These are phyloP conservation scores for Garrulus glandarius DNA, from an alignment of 2,797 vertebrate genomes.

Conservation along the genomic window DNA sequence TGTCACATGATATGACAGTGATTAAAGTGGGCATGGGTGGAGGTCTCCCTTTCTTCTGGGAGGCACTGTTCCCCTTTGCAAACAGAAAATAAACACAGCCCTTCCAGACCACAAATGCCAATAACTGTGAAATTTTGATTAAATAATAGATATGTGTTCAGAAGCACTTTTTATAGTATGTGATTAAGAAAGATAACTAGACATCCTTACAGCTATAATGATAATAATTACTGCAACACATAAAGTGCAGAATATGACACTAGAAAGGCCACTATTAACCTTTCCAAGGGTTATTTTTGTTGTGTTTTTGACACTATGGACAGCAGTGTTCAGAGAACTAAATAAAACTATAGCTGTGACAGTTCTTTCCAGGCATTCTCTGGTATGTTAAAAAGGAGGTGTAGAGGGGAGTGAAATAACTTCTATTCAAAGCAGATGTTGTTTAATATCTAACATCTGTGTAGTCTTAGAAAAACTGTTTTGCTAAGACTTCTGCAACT, in stretches of 20 bases:
- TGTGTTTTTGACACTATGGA: constrained; percentile 78
- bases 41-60: constrained; percentile 75
- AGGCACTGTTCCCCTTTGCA: constrained; percentile 76
- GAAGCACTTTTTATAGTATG: constrained; percentile 85
- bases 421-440: constrained; percentile 75
- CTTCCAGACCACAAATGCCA: constrained; percentile 79
- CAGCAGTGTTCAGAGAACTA: constrained; percentile 72
- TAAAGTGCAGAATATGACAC: constrained; percentile 93
- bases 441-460: constrained; percentile 76
- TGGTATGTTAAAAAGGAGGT: constrained; percentile 16
- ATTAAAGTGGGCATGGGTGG: constrained; percentile 72
- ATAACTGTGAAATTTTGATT: constrained; percentile 95
- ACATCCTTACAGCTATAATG: constrained; percentile 94
- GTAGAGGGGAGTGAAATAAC: constrained; percentile 45
- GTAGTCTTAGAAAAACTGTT: constrained; percentile 67
- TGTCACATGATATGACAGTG: constrained; percentile 76
- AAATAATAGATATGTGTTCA: constrained; percentile 98
- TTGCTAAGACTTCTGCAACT: constrained; percentile 72
- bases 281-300: constrained; percentile 83
- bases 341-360: constrained; percentile 66
- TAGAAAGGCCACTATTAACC: constrained; percentile 94
- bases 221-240: constrained; percentile 92
- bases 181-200: constrained; percentile 95
- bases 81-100: constrained; percentile 88
- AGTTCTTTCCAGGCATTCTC: constrained; percentile 44